Conservation (phyloP, 2,888 invertebrate species). For the Sesamia inferens region DNA sequence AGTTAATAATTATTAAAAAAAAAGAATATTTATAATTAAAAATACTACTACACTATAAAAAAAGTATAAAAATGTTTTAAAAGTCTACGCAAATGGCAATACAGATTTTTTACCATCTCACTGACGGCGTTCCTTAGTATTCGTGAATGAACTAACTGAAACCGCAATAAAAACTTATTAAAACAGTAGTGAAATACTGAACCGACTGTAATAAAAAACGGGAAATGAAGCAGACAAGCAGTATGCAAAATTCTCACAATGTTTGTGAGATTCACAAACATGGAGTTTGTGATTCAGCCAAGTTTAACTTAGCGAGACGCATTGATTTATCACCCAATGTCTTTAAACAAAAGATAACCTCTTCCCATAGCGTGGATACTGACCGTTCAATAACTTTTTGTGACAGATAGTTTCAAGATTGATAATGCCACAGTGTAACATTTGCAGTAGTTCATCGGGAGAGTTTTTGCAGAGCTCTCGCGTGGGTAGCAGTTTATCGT, state of each 20-base stretch:
- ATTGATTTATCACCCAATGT: constrained; percentile 28
- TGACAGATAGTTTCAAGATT: constrained; percentile 41
- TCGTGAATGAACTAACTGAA: background rate
- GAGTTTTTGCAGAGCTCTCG: background rate
- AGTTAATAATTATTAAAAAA: no score
- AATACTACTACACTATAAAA: no score
- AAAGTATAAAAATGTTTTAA: background rate
- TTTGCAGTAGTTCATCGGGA: constrained; percentile 1
- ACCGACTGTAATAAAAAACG: background rate
- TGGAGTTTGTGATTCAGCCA: background rate
- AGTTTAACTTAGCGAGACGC: constrained; percentile 4
- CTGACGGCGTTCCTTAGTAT: background rate
- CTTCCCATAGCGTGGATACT: background rate
- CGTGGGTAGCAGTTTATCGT: background rate
- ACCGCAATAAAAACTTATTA: background rate
- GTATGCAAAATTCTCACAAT: background rate
- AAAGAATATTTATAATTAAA: no score
- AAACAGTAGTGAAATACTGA: background rate
- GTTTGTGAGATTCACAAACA: background rate
- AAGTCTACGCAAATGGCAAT: background rate
- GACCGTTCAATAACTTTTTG: constrained; percentile 47
- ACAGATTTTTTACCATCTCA: background rate
- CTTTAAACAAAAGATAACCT: constrained; percentile 27
- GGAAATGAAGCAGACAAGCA: background rate
- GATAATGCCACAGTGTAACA: constrained; percentile 34